A percentile compares a stretch with the other conserved stretches of the same genome.
These are phyloP conservation scores for Enteromius fasciolatus DNA, from an alignment of 2,797 vertebrate genomes.

Conservation along the genomic window DNA sequence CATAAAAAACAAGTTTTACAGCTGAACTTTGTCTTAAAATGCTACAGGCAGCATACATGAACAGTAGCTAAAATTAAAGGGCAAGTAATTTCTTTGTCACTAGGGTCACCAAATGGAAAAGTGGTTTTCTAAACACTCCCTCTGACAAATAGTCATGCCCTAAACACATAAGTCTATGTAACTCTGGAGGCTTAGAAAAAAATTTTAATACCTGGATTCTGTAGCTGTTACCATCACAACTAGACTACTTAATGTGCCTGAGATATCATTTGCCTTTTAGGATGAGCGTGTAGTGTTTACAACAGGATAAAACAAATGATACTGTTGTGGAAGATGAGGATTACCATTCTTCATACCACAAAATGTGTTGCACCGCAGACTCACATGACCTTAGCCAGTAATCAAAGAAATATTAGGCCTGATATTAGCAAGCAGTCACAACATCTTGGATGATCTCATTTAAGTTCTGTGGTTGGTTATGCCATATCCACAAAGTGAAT, in stretches of 20 bases:
- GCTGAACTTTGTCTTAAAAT: background rate
- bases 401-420: constrained; percentile 20
- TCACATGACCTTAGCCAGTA: background rate
- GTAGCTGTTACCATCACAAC: background rate
- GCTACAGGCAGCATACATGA: background rate
- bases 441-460: background rate
- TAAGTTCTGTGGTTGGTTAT: constrained; percentile 5
- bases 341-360: constrained; percentile 15
- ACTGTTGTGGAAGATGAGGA: constrained; percentile 15
- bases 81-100: background rate
- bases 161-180: background rate
- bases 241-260: background rate
- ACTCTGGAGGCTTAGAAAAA: background rate
- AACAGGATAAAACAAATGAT: constrained; percentile 31
- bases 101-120: background rate
- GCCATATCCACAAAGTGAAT: background rate
- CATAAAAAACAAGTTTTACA: background rate
- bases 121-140: background rate
- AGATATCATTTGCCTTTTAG: constrained; percentile 1
- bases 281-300: constrained; percentile 11
- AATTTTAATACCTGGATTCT: background rate
- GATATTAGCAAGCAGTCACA: constrained; percentile 31
- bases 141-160: background rate
- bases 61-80: background rate
- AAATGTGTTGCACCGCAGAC: constrained; percentile 15